phyloP scores from a whole-genome alignment of 2,888 invertebrate species.

The Ypsolopha sequella region DNA sequence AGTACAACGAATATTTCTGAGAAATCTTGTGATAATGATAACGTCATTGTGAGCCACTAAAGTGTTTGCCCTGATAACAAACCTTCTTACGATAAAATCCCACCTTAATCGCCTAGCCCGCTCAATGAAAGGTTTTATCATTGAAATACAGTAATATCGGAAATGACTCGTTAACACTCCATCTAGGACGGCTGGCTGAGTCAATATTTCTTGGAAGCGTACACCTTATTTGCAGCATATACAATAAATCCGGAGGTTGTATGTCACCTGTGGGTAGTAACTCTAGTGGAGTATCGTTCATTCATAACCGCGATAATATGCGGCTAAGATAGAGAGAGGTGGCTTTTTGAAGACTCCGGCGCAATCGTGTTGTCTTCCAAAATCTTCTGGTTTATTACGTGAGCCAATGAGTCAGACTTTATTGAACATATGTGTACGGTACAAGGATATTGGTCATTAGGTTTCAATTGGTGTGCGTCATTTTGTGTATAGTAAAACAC shows the following conservation, averaged over 20 bases:
- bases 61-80: no score
- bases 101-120: no score
- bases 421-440: conserved; percentile 10
- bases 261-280: neutral
- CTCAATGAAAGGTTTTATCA: neutral
- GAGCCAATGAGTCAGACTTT: conserved; percentile 9
- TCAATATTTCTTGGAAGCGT: conserved; percentile 29
- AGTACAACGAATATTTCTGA: no score
- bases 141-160: conserved; percentile 21
- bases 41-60: no score
- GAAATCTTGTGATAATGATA: no score
- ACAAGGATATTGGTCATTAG: conserved; percentile 17
- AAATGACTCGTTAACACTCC: conserved; percentile 27
- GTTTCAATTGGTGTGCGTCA: conserved; percentile 29
- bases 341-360: conserved; percentile 21
- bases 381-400: conserved; percentile 14
- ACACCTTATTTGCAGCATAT: neutral
- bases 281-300: conserved; percentile 33
- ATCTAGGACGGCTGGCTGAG: conserved; percentile 18
- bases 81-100: no score
- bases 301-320: conserved; percentile 44
- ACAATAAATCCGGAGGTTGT: neutral
- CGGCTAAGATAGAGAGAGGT: conserved; percentile 32
- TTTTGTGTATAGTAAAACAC: conserved; percentile 6
- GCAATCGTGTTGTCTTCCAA: conserved; percentile 29